These are phyloP conservation scores for Apostichopus parvimensis DNA, from an alignment of 35 echinoderm and acorn worm genomes.

Conservation along the genomic window DNA sequence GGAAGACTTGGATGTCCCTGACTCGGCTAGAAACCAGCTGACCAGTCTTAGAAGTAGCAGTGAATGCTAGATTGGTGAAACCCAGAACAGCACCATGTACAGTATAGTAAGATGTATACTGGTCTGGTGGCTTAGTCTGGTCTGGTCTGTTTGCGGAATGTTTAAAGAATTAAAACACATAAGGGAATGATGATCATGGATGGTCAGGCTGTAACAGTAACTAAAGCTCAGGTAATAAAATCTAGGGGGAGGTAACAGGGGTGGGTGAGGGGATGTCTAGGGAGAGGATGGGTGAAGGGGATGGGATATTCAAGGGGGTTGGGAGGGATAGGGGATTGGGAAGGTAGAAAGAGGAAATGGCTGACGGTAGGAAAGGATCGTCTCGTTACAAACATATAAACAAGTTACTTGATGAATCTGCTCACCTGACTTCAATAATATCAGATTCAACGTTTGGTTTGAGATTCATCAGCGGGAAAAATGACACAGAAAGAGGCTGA, in stretches of 20 bases:
- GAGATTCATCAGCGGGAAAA: slow-evolving; percentile 82
- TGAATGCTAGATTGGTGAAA: slow-evolving; percentile 80
- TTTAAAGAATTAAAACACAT: background rate
- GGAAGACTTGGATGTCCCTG: slow-evolving; percentile 94
- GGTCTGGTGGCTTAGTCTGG: slow-evolving; percentile 46
- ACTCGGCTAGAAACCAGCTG: slow-evolving; percentile 72
- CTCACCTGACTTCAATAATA: slow-evolving; percentile 86
- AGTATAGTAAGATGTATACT: slow-evolving; percentile 87
- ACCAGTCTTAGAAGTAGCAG: slow-evolving; percentile 72
- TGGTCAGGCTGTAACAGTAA: too few relatives aligned
- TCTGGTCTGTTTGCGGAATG: slow-evolving; percentile 62
- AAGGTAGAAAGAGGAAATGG: background rate
- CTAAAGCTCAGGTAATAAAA: too few relatives aligned
- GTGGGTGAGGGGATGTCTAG: too few relatives aligned
- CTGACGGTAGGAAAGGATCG: background rate
- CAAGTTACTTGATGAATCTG: background rate
- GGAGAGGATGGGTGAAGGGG: too few relatives aligned
- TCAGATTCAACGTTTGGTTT: slow-evolving; percentile 75
- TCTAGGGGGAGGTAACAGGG: too few relatives aligned
- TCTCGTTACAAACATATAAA: too few relatives aligned
- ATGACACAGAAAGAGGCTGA: slow-evolving; percentile 80
- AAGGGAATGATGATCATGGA: too few relatives aligned
- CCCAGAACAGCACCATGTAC: slow-evolving; percentile 79
- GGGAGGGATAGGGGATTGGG: too few relatives aligned
- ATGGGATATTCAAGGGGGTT: too few relatives aligned